Evolutionary conservation across 1,140 invertebrate genomes (phyloP).

Genomic region (Pseudomyrmex flavicornis): DNA sequence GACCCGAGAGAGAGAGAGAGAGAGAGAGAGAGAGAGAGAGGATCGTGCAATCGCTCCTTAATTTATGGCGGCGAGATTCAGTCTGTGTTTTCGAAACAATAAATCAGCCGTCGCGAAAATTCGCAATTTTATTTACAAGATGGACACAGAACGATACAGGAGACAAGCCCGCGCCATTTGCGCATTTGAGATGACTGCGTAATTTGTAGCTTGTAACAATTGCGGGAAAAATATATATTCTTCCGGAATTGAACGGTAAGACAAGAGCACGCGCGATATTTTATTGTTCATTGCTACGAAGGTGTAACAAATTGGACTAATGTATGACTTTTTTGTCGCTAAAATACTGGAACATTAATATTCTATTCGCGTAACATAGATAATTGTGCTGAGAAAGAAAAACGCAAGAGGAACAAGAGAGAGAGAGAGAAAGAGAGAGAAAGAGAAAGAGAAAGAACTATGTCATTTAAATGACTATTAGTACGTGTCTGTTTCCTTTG

Average conservation of each 20-base stretch:
- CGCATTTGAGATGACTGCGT: constrained; percentile 12
- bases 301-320: constrained; percentile 20
- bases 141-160: too few relatives aligned
- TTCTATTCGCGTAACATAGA: neutral
- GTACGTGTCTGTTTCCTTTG: constrained; percentile 3
- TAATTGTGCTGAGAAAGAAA: too few relatives aligned
- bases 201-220: constrained; percentile 8
- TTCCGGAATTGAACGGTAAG: neutral
- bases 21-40: too few relatives aligned
- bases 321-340: neutral
- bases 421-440: too few relatives aligned
- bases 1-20: neutral
- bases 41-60: constrained; percentile 18
- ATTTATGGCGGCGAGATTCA: constrained; percentile 40
- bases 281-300: constrained; percentile 27
- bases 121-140: constrained; percentile 39
- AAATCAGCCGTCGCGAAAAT: constrained; percentile 28
- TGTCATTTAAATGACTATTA: constrained; percentile 14
- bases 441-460: neutral
- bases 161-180: neutral
- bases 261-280: constrained; percentile 1
- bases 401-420: too few relatives aligned
- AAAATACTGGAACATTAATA: constrained; percentile 44
- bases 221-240: constrained; percentile 12
- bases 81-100: constrained; percentile 51